Evolutionary conservation across 1,140 invertebrate genomes (phyloP).

Genomic region (Colletes latitarsis): DNA sequence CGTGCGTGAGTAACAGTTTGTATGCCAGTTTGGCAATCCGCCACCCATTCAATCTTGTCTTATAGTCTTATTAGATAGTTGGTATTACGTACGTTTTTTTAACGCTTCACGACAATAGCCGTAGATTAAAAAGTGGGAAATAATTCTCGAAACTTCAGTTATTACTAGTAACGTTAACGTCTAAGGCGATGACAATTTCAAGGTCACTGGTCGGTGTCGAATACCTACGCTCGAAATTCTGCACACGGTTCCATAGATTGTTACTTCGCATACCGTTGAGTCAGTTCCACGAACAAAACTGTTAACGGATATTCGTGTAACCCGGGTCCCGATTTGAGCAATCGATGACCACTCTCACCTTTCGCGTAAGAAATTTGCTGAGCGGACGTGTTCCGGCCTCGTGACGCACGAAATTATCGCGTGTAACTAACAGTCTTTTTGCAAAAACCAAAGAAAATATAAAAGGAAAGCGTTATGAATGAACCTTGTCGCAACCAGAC

Average conservation of each 20-base stretch:
- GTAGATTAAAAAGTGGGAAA: too few relatives aligned
- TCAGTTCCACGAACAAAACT: conserved; percentile 23
- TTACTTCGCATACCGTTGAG: conserved; percentile 2
- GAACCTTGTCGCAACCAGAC: conserved; percentile 30
- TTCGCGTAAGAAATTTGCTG: background rate
- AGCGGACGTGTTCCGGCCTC: too few relatives aligned
- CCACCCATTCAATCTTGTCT: background rate
- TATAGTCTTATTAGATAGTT: background rate
- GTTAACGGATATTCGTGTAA: conserved; percentile 32
- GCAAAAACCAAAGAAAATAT: background rate
- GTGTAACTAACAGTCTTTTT: too few relatives aligned
- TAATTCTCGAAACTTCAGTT: too few relatives aligned
- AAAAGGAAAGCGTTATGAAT: background rate
- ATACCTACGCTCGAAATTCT: background rate
- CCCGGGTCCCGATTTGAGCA: conserved; percentile 10
- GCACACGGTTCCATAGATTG: conserved; percentile 9
- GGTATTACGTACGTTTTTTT: background rate
- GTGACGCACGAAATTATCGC: background rate
- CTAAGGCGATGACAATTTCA: background rate
- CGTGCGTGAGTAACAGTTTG: background rate
- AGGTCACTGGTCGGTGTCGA: background rate
- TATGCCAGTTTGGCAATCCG: background rate
- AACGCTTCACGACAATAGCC: too few relatives aligned
- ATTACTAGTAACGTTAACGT: background rate
- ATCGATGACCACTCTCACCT: conserved; percentile 2